Conservation (phyloP, 2,113 vertebrate species). For the Urocitellus parryii region DNA sequence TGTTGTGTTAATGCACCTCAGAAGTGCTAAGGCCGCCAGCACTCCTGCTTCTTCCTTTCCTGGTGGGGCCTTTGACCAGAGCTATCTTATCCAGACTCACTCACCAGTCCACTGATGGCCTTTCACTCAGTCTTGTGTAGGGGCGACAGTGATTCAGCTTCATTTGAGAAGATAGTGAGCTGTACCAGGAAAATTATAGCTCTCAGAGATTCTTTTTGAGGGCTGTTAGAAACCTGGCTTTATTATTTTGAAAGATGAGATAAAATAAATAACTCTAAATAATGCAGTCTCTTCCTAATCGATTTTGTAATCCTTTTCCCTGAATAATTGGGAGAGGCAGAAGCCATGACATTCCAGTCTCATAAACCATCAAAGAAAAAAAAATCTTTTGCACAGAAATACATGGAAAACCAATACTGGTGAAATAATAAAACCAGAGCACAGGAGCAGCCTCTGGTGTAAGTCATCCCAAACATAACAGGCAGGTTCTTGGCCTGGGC, state of each 20-base stretch:
- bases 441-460: background rate
- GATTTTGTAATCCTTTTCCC: constrained; percentile 43
- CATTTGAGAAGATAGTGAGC: background rate
- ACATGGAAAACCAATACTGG: background rate
- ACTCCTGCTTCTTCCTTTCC: background rate
- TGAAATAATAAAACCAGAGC: background rate
- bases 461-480: background rate
- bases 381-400: constrained; percentile 20
- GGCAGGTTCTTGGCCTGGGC: background rate
- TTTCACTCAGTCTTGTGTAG: background rate
- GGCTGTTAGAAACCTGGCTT: constrained; percentile 23
- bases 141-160: background rate
- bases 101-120: background rate
- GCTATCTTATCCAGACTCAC: background rate
- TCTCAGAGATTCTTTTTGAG: constrained; percentile 47
- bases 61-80: background rate
- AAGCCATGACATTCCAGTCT: constrained; percentile 51
- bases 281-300: constrained; percentile 49
- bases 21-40: background rate
- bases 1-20: background rate
- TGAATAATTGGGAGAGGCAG: constrained; percentile 31
- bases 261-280: constrained; percentile 55
- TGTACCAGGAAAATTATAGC: constrained; percentile 61
- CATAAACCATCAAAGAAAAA: background rate
- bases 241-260: constrained; percentile 44